A percentile compares a stretch with the other conserved stretches of the same genome.
Evolutionary conservation across 2,113 vertebrate species (phyloP).

Genomic region (Fregata magnificens): DNA sequence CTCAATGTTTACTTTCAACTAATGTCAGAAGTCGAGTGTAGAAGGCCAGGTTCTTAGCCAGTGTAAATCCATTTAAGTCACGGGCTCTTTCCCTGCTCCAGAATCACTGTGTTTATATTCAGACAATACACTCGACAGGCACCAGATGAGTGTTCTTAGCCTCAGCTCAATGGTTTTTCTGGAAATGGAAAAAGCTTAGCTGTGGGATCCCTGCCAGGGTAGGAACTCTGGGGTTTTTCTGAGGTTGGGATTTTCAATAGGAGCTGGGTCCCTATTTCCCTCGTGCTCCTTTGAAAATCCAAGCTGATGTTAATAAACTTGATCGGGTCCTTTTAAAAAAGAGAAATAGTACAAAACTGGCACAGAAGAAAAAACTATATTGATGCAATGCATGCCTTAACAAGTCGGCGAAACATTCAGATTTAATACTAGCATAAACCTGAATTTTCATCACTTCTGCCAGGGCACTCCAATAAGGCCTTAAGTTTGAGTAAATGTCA

Average conservation of each 20-base stretch:
- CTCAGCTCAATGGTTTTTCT: slow-evolving; percentile 71
- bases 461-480: slow-evolving; percentile 55
- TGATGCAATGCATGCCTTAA: slow-evolving; percentile 19
- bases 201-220: slow-evolving; percentile 60
- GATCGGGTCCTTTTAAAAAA: slow-evolving; percentile 37
- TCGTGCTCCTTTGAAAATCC: not conserved
- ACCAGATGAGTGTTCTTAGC: slow-evolving; percentile 71
- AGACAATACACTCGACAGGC: slow-evolving; percentile 65
- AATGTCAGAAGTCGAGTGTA: slow-evolving; percentile 55
- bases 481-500: slow-evolving; percentile 58
- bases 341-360: not conserved
- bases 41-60: slow-evolving; percentile 53
- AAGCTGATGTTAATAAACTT: not conserved
- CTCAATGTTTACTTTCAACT: slow-evolving; percentile 66
- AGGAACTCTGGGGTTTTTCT: slow-evolving; percentile 24
- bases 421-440: slow-evolving; percentile 52
- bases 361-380: not conserved
- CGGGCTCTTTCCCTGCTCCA: slow-evolving; percentile 21
- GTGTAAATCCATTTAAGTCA: slow-evolving; percentile 24
- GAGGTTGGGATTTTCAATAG: not conserved
- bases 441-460: slow-evolving; percentile 38
- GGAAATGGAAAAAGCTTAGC: slow-evolving; percentile 62
- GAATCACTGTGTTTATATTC: slow-evolving; percentile 63
- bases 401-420: not conserved
- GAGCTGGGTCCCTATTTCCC: not conserved